Evolutionary conservation across 2,113 vertebrate species (phyloP).

Genomic region (Corvus hawaiiensis): DNA sequence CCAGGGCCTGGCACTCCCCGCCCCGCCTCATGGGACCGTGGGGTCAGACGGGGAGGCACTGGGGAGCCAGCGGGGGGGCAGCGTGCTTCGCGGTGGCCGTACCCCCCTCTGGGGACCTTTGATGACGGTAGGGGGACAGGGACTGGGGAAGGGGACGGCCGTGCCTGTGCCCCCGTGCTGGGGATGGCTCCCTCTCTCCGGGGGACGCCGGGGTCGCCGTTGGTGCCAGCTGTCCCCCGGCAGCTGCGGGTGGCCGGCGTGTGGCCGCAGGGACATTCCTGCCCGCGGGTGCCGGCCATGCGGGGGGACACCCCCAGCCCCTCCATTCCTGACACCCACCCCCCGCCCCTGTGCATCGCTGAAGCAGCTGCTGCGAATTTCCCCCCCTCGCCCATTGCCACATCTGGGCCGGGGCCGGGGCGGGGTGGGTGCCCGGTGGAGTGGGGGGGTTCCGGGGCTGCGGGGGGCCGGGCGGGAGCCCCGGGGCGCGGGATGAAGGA

Average conservation of each 20-base stretch:
- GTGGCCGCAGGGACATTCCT: background rate
- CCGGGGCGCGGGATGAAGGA: slow-evolving; percentile 59
- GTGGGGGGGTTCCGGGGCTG: background rate
- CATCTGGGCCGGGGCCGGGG: background rate
- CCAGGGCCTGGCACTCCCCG: fast-evolving
- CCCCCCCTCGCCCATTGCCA: background rate
- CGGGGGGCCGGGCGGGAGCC: background rate
- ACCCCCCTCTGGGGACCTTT: background rate
- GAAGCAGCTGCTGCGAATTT: background rate
- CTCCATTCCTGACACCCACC: background rate
- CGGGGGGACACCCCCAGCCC: background rate
- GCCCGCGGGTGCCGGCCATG: background rate
- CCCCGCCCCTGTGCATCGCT: background rate
- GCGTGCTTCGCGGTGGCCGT: fast-evolving
- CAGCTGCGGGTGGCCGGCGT: background rate
- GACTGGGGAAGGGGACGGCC: no score
- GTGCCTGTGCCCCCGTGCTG: fast-evolving
- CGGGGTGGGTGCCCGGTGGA: background rate
- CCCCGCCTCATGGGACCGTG: background rate
- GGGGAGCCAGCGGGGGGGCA: background rate
- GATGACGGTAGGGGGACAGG: background rate
- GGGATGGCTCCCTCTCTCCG: background rate
- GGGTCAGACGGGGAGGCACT: background rate
- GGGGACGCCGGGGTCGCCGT: background rate
- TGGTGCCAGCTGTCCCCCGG: background rate